Conservation (phyloP, 2,888 invertebrate genomes). For the Apocheima hispidaria region DNA sequence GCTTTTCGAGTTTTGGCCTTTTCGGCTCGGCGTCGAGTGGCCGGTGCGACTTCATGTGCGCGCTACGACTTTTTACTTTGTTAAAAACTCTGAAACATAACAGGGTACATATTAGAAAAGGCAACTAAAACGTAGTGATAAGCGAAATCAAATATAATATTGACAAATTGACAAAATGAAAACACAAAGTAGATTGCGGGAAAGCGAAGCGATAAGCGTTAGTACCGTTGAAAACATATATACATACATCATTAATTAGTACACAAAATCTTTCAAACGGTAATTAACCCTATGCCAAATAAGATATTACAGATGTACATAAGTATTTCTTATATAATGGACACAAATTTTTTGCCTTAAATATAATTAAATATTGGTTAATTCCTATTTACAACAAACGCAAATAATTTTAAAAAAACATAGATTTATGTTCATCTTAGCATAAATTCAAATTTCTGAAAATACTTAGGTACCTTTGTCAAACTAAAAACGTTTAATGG, state of each 20-base stretch:
- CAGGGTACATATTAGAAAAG: slow-evolving; percentile 77
- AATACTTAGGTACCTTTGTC: slow-evolving; percentile 7
- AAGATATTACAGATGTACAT: slow-evolving; percentile 56
- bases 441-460: slow-evolving; percentile 43
- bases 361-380: slow-evolving; percentile 61
- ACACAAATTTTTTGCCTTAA: slow-evolving; percentile 69
- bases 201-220: slow-evolving; percentile 74
- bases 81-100: slow-evolving; percentile 95
- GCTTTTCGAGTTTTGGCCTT: slow-evolving; percentile 88
- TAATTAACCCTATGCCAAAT: slow-evolving; percentile 68
- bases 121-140: slow-evolving; percentile 68
- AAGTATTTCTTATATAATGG: slow-evolving; percentile 65
- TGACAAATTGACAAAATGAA: slow-evolving; percentile 48
- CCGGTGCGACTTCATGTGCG: slow-evolving; percentile 99
- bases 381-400: slow-evolving; percentile 69
- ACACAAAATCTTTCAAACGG: slow-evolving; percentile 66
- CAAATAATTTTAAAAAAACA: slow-evolving; percentile 45
- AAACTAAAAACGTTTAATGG: not conserved
- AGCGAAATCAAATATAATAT: slow-evolving; percentile 59
- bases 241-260: slow-evolving; percentile 65
- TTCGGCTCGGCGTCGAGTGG: slow-evolving; percentile 93
- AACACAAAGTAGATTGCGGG: slow-evolving; percentile 57
- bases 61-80: slow-evolving; percentile 99
- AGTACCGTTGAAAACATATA: slow-evolving; percentile 65
- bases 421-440: slow-evolving; percentile 53